Evolutionary conservation across 1,140 invertebrate genomes (phyloP), one percentile per base, ranked within the genome.

Genomic region (Bombus huntii): DNA sequence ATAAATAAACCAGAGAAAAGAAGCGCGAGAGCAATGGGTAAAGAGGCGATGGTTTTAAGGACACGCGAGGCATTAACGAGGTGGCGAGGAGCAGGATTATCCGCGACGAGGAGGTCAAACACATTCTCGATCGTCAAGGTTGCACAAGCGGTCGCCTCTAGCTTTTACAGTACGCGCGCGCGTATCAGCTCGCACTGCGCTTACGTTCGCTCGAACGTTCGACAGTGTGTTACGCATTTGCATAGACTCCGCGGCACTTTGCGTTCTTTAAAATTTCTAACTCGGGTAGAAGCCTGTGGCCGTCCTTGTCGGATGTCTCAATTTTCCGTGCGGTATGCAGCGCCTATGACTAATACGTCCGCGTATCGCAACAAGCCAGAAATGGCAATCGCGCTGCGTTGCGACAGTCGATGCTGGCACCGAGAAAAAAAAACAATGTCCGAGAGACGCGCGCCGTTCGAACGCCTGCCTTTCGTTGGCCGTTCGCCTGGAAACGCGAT

Each of bases 91-190:
- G 73, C 72, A 74, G 78, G 86, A 87, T 90, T 89, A 89, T 87
- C 86, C 88, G 62, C 77, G 65, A 31, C 62, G 85, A 59, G 53
- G 88, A 80, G 88, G 79, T 83, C 79, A 83, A 84, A 85, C 85
- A 89, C 66, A 89, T 81, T 89, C 85, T 87, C 86, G 88, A 82
- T 90, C 86, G 57, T 89, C 88, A 90, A 90, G 89, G 88, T 90
- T 90, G 77, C 85, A 77, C 42, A 74, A 89, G 74, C 37, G 77
- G 57, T 74, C 53, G 74, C 42, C 62, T 12, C 71, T 25, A 8
- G 39, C 76, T 57, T 47, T 47, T 73, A 47, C 8, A 68, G 72
- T 76, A 39, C 18, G n/a, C 18, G 44, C 62, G 66, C 59, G 80
- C 15, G 28, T 62, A 62, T 66, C 18, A 59, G 44, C 59, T n/a